Conservation (phyloP, 2,113 vertebrate species). For the Furnarius figulus region DNA sequence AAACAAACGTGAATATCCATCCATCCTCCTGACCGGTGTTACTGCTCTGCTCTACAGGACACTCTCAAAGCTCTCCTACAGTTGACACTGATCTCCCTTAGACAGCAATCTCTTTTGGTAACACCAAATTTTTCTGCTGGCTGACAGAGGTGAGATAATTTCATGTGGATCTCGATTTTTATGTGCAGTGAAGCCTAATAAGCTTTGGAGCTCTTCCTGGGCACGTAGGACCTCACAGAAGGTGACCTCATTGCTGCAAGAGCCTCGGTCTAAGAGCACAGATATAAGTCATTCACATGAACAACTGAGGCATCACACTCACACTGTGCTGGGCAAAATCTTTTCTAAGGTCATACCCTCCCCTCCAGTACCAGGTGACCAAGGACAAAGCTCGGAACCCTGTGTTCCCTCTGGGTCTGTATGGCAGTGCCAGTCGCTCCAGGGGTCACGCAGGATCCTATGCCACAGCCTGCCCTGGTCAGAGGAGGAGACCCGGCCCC, state of each 20-base stretch:
- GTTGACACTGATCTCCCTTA: background rate
- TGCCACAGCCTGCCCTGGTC: background rate
- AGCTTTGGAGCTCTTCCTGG: background rate
- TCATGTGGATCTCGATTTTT: background rate
- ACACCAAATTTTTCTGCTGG: background rate
- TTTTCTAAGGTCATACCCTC: background rate
- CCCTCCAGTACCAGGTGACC: background rate
- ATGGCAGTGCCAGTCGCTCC: accelerated
- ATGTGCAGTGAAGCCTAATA: background rate
- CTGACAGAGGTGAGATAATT: background rate
- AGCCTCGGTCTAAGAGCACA: background rate
- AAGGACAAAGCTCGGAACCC: background rate
- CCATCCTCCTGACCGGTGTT: background rate
- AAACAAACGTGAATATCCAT: background rate
- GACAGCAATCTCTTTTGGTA: background rate
- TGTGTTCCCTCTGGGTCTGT: background rate
- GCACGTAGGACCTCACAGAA: background rate
- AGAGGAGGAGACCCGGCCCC: background rate
- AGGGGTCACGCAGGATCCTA: background rate
- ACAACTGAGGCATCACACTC: background rate
- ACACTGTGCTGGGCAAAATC: background rate
- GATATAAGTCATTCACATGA: background rate
- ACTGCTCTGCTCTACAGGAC: background rate
- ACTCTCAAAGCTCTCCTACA: background rate
- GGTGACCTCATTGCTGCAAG: background rate